Percentiles rank a stretch among this genome's conserved stretches.
These are phyloP conservation scores for Anolis sagrei DNA, from an alignment of 2,113 vertebrate genomes.

Conservation along the genomic window DNA sequence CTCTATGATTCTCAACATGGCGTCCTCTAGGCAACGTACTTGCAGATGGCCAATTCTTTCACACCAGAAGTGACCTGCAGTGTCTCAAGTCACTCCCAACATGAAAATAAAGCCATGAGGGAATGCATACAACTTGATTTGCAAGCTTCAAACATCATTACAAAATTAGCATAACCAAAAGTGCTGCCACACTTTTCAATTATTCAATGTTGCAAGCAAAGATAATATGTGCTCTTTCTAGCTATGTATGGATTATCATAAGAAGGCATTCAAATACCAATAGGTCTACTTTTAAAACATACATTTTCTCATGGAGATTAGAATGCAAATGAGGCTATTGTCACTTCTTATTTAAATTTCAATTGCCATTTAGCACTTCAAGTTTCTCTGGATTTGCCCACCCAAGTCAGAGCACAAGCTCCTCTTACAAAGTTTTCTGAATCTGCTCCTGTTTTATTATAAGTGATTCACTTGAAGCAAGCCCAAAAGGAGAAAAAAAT, in stretches of 20 bases:
- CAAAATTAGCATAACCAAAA: background rate
- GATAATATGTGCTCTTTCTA: background rate
- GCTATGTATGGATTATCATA: background rate
- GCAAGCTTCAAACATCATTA: background rate
- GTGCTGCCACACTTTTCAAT: background rate
- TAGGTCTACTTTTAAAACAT: background rate
- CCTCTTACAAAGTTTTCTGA: background rate
- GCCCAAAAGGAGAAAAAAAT: conserved; percentile 4
- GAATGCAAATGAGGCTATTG: background rate
- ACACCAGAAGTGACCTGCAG: too few species aligned
- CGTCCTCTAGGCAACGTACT: too few species aligned
- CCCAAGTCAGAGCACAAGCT: background rate
- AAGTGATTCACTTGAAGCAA: conserved; percentile 21
- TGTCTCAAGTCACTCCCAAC: too few species aligned
- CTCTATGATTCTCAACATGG: too few species aligned
- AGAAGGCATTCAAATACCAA: background rate
- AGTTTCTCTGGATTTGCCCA: background rate
- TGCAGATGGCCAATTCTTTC: too few species aligned
- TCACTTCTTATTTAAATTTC: background rate
- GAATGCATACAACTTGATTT: background rate
- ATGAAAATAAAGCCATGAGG: too few species aligned
- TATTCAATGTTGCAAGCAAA: conserved; percentile 1
- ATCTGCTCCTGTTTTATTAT: background rate
- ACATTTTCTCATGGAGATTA: conserved; percentile 4
- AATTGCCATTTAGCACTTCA: background rate